Base-by-base conservation (phyloP, 2,888 invertebrate species). In the Pasiphila rectangulata region DNA sequence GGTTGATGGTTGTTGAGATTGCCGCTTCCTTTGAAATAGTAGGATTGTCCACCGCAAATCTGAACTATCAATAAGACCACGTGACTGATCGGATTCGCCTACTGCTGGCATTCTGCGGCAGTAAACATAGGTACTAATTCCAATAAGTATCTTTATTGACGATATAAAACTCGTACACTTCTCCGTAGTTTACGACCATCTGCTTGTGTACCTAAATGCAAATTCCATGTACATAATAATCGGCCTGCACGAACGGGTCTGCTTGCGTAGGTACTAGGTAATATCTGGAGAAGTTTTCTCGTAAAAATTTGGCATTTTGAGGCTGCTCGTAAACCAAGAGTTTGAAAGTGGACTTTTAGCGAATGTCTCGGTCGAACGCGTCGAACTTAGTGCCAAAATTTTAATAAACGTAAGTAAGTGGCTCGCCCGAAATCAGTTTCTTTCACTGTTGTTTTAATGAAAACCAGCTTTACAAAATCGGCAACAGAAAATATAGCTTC, bases 261-360 rank as follows among this genome's bases (percentile, higher is more conserved):
- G 61, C 57, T 62, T 68, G 64, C 45, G 49, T 21, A 25, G 29
- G 17, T 4, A 6, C 13, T 13, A 36, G 59, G 64, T 63, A 69
- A 73, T 69, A 75, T 74, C 71, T 69, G 68, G 66, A 75, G 53
- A 82, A 83, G 71, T 83, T 82, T 70, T 59, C 74, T 77, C 78
- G 72, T 81, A 82, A 83, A 79, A 79, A 75, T 75, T 64, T 71
- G 67, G 58, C 60, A 62, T 78, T 75, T 72, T 68, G 63, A 61
- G 60, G 69, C 67, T 59, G 67, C 75, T 75, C 72, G 76, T 75
- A 76, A 76, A 75, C 70, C 70, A 66, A 46, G 66, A 70, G 63
- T 74, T 76, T 68, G 52, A 52, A 68, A 64, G 62, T 61, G 57
- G 64, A 61, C 59, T 76, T 73, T 75, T 72, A 59, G 63, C 57